Base-by-base conservation (phyloP, 2,113 vertebrate genomes). In the Sinocyclocheilus maitianheensis region DNA sequence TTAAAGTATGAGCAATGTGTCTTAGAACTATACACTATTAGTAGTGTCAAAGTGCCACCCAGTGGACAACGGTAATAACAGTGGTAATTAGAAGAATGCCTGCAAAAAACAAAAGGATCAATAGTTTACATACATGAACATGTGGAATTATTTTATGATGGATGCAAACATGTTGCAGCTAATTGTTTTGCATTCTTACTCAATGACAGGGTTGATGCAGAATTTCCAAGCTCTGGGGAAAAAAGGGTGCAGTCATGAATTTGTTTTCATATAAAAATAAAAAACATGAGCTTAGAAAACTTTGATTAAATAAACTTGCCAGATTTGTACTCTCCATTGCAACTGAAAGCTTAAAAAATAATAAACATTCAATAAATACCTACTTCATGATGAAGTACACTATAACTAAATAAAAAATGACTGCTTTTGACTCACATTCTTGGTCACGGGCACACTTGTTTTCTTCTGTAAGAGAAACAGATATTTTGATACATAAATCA, bases 341-440 rank as follows among this genome's bases (percentile, higher is more conserved):
- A 89, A 20, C 30, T 8, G 30, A 82, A 72, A 74, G 51, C 88
- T 89, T 60, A 60, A 71, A 67, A 76, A 83, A 82, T 1, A 8
- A 74, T 26, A 37, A 34, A 24, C 10, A 26, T 30, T 22, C 0
- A 20, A 37, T 34, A 69, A 20, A 10, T 11, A 81, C 24, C 6
- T 34, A 60, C 0, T 65, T 9, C 9, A 48, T 48, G 46, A 48
- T 48, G 2, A 48, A 48, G 10, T 84, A 67, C n/a, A 34, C 14
- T 5, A 30, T 82, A 53, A 67, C 1, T 30, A 37, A 37, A 12
- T 48, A 0, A 48, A 11, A 48, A 48, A 48, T 48, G 46, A 48
- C 46, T 12, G 46, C 2, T 48, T 48, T 69, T 24, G 30, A 89
- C 88, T 87, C 30, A 89, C 88, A 77, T 34, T 85, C 9, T 34